These are phyloP conservation scores for Ageneiosus marmoratus DNA, from an alignment of 2,113 vertebrate species.

Conservation along the genomic window DNA sequence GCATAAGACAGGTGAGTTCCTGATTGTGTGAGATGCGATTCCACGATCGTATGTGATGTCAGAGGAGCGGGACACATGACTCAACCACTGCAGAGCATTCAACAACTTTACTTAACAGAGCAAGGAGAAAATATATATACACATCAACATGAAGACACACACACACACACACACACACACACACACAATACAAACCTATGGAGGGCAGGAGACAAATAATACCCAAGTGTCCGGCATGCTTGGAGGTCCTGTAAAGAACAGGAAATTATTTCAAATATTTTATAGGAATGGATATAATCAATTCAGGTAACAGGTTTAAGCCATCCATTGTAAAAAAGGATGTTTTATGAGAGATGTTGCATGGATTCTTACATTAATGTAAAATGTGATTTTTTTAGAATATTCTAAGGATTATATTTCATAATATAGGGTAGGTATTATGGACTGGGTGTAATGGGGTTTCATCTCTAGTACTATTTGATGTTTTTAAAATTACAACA, in stretches of 20 bases:
- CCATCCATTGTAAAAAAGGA: not conserved
- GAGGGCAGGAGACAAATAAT: no score
- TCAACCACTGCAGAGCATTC: no score
- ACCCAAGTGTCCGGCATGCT: no score
- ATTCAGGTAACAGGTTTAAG: not conserved
- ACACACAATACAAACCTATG: no score
- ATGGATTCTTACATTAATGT: not conserved
- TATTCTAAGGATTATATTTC: not conserved
- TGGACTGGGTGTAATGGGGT: not conserved
- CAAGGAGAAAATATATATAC: no score
- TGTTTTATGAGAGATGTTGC: not conserved
- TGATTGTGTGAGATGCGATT: not conserved
- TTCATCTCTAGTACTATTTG: slow-evolving; percentile 8
- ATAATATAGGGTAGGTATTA: not conserved
- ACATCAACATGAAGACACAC: no score
- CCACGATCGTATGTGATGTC: not conserved
- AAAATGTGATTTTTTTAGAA: not conserved
- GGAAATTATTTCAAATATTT: not conserved
- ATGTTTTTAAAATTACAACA: slow-evolving; percentile 32
- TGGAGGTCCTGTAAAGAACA: no score
- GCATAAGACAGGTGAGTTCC: not conserved
- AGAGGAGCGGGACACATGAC: no score
- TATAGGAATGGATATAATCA: not conserved
- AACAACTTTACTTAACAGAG: no score
- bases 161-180: no score